Conservation (phyloP, 2,797 vertebrate species). For the Amblyraja radiata region DNA sequence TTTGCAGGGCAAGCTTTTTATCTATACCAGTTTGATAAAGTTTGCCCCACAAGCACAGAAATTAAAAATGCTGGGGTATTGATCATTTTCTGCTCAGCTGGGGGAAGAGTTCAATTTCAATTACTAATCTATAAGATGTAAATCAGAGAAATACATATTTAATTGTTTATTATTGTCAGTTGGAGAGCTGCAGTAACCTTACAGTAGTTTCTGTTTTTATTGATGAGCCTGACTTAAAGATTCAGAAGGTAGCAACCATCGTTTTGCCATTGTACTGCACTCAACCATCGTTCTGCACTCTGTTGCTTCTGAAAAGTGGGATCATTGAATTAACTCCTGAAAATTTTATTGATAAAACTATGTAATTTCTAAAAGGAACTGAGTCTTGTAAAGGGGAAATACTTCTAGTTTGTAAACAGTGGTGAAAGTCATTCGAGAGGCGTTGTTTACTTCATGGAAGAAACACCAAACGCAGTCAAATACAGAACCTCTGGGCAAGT, state of each 20-base stretch:
- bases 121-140: background rate
- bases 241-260: background rate
- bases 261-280: background rate
- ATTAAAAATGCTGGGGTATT: background rate
- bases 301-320: background rate
- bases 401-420: too few species aligned
- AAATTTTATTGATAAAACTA: background rate
- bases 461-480: too few species aligned
- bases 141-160: background rate
- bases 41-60: too few species aligned
- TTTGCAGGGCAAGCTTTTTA: background rate
- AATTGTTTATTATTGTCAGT: background rate
- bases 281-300: background rate
- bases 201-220: background rate
- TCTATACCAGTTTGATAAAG: background rate
- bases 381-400: too few species aligned
- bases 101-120: background rate
- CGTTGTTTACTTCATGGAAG: too few species aligned
- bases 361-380: background rate
- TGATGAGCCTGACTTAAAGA: background rate
- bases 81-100: background rate
- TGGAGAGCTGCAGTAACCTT: background rate
- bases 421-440: too few species aligned
- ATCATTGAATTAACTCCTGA: background rate
- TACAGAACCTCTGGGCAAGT: too few species aligned